Evolutionary conservation across 1,140 invertebrate genomes (phyloP), one percentile per base, ranked within the genome.

Genomic region (Onthophagus taurus): DNA sequence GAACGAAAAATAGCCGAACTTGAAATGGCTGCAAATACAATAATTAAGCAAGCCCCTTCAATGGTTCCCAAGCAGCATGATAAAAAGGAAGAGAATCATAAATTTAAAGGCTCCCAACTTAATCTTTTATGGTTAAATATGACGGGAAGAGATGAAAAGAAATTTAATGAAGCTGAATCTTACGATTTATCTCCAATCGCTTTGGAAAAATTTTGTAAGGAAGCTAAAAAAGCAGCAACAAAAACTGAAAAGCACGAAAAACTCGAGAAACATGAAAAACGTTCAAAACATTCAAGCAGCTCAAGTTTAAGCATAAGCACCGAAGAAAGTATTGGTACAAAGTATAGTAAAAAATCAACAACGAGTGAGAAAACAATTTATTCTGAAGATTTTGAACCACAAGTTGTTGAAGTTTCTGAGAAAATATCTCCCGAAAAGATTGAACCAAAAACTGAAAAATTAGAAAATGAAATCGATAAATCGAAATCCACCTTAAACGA

Each of bases 1-100:
- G 63, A 65, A 57, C 48, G 51, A 24, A 52, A 55, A 31, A 62
- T 65, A 30, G 47, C 49, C 19, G 55, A 59, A 44, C 43, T 65
- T 36, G 63, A 65, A 43, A 51, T 45, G 31, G 51, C 53, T 11
- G 55, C 59, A 5, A 59, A 47, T 20, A 49, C 51, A 8, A 54
- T 62, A 8, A 57, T 60, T 35, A 54, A 50, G 35, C 53, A 58
- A 47, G 49, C 48, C 31, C 53, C 50, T 4, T 18, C 23, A 9
- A 29, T 24, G 24, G 16, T 42, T 43, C 11, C 50, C 31, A 48
- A 19, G 23, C 23, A n/a, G 19, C 11, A 16, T 13, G 31, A 12
- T 19, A 43, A 39, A 26, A 39, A 21, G 34, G 23, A 36, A 7
- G 34, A 39, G 20, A 30, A 42, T 13, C 31, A 48, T 24, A 37